These are phyloP conservation scores for Drosophila novamexicana DNA, from an alignment of 1,140 invertebrate species.

Conservation along the genomic window DNA sequence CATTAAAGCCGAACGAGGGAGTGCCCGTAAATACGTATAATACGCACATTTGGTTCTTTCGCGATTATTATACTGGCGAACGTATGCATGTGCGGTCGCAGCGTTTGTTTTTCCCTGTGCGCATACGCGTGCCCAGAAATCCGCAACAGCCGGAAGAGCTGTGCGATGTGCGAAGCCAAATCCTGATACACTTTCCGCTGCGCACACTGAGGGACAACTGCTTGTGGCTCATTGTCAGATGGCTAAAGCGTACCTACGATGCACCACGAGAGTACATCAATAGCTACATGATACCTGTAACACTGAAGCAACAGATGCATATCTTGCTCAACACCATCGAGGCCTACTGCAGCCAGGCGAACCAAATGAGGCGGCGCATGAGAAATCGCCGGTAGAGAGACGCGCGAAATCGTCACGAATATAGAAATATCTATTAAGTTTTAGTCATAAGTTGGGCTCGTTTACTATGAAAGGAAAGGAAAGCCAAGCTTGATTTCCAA, in stretches of 20 bases:
- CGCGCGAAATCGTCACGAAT: not conserved
- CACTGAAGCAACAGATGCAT: slow-evolving; percentile 66
- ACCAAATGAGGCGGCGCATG: slow-evolving; percentile 30
- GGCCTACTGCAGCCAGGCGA: slow-evolving; percentile 48
- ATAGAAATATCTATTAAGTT: not conserved
- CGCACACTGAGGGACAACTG: slow-evolving; percentile 63
- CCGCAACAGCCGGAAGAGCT: slow-evolving; percentile 55
- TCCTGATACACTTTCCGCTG: slow-evolving; percentile 75
- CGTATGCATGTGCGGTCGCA: slow-evolving; percentile 84
- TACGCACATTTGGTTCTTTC: slow-evolving; percentile 90
- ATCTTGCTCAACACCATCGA: slow-evolving; percentile 52
- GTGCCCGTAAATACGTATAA: slow-evolving; percentile 89
- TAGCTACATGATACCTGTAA: slow-evolving; percentile 54
- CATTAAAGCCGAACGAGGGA: slow-evolving; percentile 85
- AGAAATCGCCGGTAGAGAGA: slow-evolving; percentile 10
- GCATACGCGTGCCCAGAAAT: slow-evolving; percentile 60
- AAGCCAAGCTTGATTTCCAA: slow-evolving; percentile 68
- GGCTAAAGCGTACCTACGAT: slow-evolving; percentile 48
- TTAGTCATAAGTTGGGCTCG: slow-evolving; percentile 3
- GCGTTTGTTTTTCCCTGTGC: slow-evolving; percentile 75
- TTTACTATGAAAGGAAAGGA: slow-evolving; percentile 21
- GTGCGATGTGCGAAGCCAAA: slow-evolving; percentile 61
- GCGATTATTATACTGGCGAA: slow-evolving; percentile 87
- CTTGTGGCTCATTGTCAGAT: slow-evolving; percentile 60
- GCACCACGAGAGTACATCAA: slow-evolving; percentile 43